Conservation (phyloP, 2,113 vertebrate genomes). For the Rana temporaria region DNA sequence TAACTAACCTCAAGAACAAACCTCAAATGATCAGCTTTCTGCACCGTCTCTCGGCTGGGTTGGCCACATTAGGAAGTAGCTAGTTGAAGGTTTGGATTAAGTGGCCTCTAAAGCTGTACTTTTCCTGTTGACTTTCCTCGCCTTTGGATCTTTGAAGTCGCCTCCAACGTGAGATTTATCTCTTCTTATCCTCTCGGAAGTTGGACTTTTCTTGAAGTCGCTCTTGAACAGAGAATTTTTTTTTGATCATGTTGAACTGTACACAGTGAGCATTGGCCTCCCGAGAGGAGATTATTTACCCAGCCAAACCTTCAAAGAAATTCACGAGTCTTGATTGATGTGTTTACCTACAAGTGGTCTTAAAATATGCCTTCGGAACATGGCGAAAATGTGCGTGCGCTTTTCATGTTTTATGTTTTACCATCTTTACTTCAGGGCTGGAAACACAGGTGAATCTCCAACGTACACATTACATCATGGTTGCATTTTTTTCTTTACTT, state of each 20-base stretch:
- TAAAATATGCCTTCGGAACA: not conserved
- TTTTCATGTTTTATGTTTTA: slow-evolving; percentile 5
- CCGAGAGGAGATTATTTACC: slow-evolving; percentile 20
- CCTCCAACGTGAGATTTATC: slow-evolving; percentile 1
- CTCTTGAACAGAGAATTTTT: not conserved
- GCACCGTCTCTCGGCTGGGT: no score
- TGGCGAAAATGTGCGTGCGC: not conserved
- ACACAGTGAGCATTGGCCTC: slow-evolving; percentile 1
- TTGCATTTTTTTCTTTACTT: not conserved
- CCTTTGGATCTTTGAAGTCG: slow-evolving; percentile 20
- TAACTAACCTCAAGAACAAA: no score
- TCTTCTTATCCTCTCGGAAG: not conserved
- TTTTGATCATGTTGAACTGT: slow-evolving; percentile 16
- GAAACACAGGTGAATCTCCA: not conserved
- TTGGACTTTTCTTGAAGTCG: not conserved
- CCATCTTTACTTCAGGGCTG: not conserved
- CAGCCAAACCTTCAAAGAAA: slow-evolving; percentile 8
- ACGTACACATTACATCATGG: not conserved
- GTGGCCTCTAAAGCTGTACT: not conserved
- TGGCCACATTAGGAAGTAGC: no score
- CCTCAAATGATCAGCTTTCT: no score
- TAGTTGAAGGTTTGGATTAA: not conserved
- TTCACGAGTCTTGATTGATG: not conserved
- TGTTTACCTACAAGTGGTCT: slow-evolving; percentile 35
- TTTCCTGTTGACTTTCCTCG: not conserved